Conservation (phyloP, 1,140 invertebrate species). For the Euschistus heros region DNA sequence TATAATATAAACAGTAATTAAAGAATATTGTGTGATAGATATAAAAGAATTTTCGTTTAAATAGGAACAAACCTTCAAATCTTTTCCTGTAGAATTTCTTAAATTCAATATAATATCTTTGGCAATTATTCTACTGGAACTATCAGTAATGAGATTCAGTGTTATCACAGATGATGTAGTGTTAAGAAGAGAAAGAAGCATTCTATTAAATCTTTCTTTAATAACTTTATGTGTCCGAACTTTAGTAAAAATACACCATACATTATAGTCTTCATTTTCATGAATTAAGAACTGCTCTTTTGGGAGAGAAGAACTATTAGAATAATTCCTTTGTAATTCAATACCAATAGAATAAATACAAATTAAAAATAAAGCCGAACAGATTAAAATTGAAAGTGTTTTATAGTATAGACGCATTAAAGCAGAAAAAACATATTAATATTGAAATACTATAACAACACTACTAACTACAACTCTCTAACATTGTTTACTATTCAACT, state of each 20-base stretch:
- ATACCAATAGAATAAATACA: background rate
- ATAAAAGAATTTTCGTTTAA: too few relatives aligned
- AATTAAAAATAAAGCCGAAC: conserved; percentile 4
- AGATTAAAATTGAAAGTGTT: background rate
- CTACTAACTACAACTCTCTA: too few relatives aligned
- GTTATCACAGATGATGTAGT: conserved; percentile 42
- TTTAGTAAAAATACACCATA: conserved; percentile 49
- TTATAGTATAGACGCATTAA: conserved; percentile 11
- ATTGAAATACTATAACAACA: background rate
- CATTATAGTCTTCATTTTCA: conserved; percentile 33
- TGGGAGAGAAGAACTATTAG: too few relatives aligned
- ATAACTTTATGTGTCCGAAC: conserved; percentile 43
- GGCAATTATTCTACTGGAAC: conserved; percentile 49
- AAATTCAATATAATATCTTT: conserved; percentile 41
- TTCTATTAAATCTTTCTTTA: conserved; percentile 46
- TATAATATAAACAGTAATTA: too few relatives aligned
- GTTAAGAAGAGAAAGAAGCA: conserved; percentile 45
- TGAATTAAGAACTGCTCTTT: too few relatives aligned
- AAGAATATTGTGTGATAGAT: too few relatives aligned
- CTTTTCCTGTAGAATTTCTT: conserved; percentile 36
- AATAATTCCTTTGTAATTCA: too few relatives aligned
- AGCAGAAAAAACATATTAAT: background rate
- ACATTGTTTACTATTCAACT: too few relatives aligned
- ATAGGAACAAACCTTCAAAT: conserved; percentile 36
- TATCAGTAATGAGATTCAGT: conserved; percentile 58